These are phyloP conservation scores for Buathra laborator DNA, from an alignment of 2,888 invertebrate genomes.

Conservation along the genomic window DNA sequence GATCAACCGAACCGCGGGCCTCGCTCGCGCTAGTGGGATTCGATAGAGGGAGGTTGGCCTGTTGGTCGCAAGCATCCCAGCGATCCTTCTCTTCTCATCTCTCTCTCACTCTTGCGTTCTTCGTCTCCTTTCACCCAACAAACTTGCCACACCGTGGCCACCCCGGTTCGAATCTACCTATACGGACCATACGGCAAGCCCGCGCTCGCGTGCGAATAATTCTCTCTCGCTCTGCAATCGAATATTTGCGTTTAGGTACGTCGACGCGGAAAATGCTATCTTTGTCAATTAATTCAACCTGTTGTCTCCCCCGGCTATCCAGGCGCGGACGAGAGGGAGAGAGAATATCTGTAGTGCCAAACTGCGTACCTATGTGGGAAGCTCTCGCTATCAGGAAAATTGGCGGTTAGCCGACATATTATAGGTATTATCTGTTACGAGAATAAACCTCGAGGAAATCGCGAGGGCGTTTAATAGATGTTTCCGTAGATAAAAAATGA, in stretches of 20 bases:
- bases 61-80: slow-evolving; percentile 56
- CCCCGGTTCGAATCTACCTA: slow-evolving; percentile 62
- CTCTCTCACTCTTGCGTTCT: slow-evolving; percentile 57
- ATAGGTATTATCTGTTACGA: slow-evolving; percentile 3
- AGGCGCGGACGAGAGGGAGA: background rate
- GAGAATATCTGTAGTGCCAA: background rate
- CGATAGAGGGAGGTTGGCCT: slow-evolving; percentile 35
- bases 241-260: slow-evolving; percentile 83
- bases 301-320: slow-evolving; percentile 77
- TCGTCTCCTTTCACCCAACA: slow-evolving; percentile 58
- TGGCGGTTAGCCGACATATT: slow-evolving; percentile 72
- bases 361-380: background rate
- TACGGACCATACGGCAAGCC: slow-evolving; percentile 42
- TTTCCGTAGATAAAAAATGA: background rate
- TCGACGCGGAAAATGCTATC: slow-evolving; percentile 83
- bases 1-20: slow-evolving; percentile 82
- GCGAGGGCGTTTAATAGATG: background rate
- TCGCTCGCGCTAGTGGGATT: slow-evolving; percentile 62
- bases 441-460: slow-evolving; percentile 18
- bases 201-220: slow-evolving; percentile 45
- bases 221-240: slow-evolving; percentile 74
- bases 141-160: slow-evolving; percentile 53
- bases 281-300: slow-evolving; percentile 84
- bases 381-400: slow-evolving; percentile 76
- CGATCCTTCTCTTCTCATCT: slow-evolving; percentile 59